These are phyloP conservation scores for Drymodes brunneopygia DNA, from an alignment of 2,113 vertebrate genomes.

Conservation along the genomic window DNA sequence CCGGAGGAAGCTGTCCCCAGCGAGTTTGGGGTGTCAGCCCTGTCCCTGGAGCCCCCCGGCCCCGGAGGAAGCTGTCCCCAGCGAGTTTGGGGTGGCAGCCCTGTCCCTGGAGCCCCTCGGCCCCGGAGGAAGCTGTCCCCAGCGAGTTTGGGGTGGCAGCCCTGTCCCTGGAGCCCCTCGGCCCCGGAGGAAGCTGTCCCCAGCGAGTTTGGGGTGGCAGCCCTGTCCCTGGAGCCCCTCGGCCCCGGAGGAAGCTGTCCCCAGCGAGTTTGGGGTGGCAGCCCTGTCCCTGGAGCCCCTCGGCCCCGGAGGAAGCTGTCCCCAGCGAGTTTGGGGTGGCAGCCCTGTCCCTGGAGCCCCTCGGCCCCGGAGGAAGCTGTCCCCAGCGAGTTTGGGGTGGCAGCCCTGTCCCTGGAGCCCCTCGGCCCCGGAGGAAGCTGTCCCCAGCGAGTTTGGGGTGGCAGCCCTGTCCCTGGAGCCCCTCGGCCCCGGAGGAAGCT, in stretches of 20 bases:
- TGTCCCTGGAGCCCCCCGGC: background rate
- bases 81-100: background rate
- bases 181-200: background rate
- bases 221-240: background rate
- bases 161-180: background rate
- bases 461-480: background rate
- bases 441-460: background rate
- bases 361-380: background rate
- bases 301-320: background rate
- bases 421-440: rapidly evolving
- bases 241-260: background rate
- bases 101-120: background rate
- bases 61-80: rapidly evolving
- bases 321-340: background rate
- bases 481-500: rapidly evolving
- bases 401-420: background rate
- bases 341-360: background rate
- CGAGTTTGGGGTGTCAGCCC: background rate
- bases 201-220: background rate
- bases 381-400: background rate
- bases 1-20: rapidly evolving
- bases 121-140: too few relatives aligned
- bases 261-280: background rate
- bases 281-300: background rate
- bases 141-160: background rate